Percentiles rank a stretch among this genome's conserved stretches.
These are phyloP conservation scores for Siniperca chuatsi DNA, from an alignment of 2,113 vertebrate genomes.

Conservation along the genomic window DNA sequence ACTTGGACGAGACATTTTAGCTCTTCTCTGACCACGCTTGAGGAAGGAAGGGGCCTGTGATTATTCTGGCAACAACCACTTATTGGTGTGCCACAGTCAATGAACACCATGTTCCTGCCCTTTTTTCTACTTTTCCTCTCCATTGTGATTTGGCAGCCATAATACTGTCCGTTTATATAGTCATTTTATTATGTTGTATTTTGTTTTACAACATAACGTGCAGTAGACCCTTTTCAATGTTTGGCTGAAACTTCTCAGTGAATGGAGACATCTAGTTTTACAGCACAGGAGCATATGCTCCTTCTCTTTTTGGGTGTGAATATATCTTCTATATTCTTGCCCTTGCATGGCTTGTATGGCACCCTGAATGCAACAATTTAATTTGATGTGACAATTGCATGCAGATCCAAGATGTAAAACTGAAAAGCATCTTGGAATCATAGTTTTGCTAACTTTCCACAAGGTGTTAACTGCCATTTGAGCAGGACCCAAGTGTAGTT, in stretches of 20 bases:
- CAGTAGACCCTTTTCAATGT: slow-evolving; percentile 18
- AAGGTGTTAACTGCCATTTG: neutral
- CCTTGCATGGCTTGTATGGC: slow-evolving; percentile 71
- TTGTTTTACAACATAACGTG: neutral
- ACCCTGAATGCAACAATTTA: slow-evolving; percentile 37
- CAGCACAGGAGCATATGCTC: slow-evolving; percentile 6
- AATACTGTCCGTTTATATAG: neutral
- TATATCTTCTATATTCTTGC: slow-evolving; percentile 77
- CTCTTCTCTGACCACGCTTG: slow-evolving; percentile 29
- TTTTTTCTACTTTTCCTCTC: neutral
- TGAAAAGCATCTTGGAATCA: slow-evolving; percentile 53
- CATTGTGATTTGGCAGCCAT: slow-evolving; percentile 16
- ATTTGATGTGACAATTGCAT: slow-evolving; percentile 80
- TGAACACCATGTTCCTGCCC: neutral
- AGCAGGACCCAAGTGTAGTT: neutral
- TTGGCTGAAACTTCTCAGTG: slow-evolving; percentile 38
- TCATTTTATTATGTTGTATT: slow-evolving; percentile 24
- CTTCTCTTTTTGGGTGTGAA: slow-evolving; percentile 74
- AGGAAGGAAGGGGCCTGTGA: slow-evolving; percentile 26
- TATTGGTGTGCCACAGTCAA: slow-evolving; percentile 9
- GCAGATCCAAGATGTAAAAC: slow-evolving; percentile 63
- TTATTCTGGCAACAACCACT: slow-evolving; percentile 32
- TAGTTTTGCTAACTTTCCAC: slow-evolving; percentile 9
- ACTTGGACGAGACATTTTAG: slow-evolving; percentile 13
- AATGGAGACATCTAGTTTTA: slow-evolving; percentile 20